Evolutionary conservation across 2,888 invertebrate genomes (phyloP).

Genomic region (Octodonta nipae): DNA sequence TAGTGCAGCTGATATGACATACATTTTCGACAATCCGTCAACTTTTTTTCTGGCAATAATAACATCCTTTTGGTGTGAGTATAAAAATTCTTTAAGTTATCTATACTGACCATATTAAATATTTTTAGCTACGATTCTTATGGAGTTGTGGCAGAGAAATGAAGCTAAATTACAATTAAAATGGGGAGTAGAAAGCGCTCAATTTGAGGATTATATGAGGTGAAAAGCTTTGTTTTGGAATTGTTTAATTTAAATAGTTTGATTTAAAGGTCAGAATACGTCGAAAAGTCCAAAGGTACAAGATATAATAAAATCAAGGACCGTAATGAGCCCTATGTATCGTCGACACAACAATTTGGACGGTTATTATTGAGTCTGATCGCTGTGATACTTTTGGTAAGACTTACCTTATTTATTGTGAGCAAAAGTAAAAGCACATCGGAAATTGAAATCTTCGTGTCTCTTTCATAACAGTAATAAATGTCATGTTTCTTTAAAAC

Average conservation of each 20-base stretch:
- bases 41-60: conserved; percentile 17
- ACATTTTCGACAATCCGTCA: conserved; percentile 19
- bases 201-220: conserved; percentile 18
- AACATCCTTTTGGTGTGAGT: conserved; percentile 32
- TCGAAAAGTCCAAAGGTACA: conserved; percentile 9
- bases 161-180: conserved; percentile 22
- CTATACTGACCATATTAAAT: neutral
- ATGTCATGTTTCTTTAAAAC: too few species aligned
- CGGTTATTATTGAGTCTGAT: too few species aligned
- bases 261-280: conserved; percentile 16
- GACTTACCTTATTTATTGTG: too few species aligned
- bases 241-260: conserved; percentile 9
- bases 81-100: neutral
- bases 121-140: conserved; percentile 25
- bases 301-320: conserved; percentile 10
- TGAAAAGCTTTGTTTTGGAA: conserved; percentile 5
- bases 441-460: too few species aligned
- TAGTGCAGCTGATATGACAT: conserved; percentile 13
- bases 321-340: conserved; percentile 11
- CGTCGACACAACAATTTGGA: too few species aligned
- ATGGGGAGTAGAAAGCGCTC: conserved; percentile 24
- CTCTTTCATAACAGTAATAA: too few species aligned
- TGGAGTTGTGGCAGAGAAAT: conserved; percentile 28
- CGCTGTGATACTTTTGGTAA: too few species aligned
- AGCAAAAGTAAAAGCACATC: too few species aligned